Evolutionary conservation across 2,113 vertebrate genomes (phyloP).

Genomic region (Eurystomus gularis): DNA sequence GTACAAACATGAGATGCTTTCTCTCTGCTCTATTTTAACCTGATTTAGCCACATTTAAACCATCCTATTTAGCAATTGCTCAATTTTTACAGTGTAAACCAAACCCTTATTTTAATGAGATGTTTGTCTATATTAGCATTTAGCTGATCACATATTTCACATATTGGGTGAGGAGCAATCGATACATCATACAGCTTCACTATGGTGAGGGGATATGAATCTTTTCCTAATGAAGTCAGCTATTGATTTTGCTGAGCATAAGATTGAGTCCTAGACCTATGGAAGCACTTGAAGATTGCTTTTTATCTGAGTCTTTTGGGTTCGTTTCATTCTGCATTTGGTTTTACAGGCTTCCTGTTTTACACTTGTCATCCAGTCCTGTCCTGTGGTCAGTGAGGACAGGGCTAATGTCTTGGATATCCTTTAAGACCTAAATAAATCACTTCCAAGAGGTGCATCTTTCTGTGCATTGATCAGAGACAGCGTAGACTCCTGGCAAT

Average conservation of each 20-base stretch:
- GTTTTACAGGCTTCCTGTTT: background rate
- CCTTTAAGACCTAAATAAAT: background rate
- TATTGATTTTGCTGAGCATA: background rate
- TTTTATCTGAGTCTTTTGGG: background rate
- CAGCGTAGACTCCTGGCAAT: background rate
- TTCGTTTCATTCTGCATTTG: background rate
- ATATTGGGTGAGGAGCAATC: background rate
- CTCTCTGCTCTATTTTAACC: background rate
- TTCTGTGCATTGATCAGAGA: background rate
- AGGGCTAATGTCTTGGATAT: background rate
- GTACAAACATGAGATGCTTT: background rate
- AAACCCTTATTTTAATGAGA: background rate
- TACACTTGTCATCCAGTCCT: background rate
- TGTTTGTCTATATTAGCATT: background rate
- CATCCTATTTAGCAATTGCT: background rate
- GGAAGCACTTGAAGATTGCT: background rate
- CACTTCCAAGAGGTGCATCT: background rate
- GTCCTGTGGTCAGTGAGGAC: background rate
- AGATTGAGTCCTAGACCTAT: background rate
- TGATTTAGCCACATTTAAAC: background rate
- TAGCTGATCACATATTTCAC: background rate
- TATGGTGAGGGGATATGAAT: background rate
- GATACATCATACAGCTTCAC: background rate
- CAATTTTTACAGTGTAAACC: background rate
- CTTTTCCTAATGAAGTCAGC: background rate